Evolutionary conservation across 1,140 invertebrate species (phyloP), one percentile per base, ranked within the genome.

Genomic region (Hypsibius dujardini): DNA sequence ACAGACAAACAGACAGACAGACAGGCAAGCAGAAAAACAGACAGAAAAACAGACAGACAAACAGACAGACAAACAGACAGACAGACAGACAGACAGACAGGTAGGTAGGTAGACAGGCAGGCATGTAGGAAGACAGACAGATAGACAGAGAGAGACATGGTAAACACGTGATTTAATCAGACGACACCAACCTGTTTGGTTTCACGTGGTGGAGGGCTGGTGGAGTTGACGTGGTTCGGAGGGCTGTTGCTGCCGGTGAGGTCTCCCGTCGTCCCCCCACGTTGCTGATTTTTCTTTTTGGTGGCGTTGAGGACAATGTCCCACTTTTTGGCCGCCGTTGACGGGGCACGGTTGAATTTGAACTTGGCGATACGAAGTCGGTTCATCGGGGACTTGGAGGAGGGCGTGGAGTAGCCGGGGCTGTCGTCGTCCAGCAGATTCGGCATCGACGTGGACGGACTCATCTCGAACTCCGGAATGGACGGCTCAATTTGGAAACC

Each of bases 401-500:
- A 42, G 12, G 12, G 7, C 12, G 12, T 42, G 62, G 7, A 67
- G 45, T 42, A 7, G 12, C 12, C 62, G 12, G 62, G 62, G 42
- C 62, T 67, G 45, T 67, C 62, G 12, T 67, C 62, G 12, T 67
- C 62, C 62, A 67, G 62, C 42, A 67, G 42, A 42, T 67, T 67
- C 3, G 62, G 62, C 42, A 67, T 12, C 12, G 62, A 67, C 7
- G 62, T 15, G 42, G 62, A 67, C 7, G 62, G 62, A 42, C 62
- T 67, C 62, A 67, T 67, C 42, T 67, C 62, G 42, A 67, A 67
- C 42, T 67, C 62, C 3, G 62, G 62, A 67, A 46, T 67, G 62
- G 62, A 67, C 62, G 62, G 62, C 42, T 67, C 12, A 42, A 91
- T 91, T 80, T 94, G 92, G 83, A 94, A 94, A 1, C 91, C 91